Percentiles rank a stretch among this genome's conserved stretches.
Conservation (phyloP, 1,140 invertebrate genomes). For the Tetramorium simillimum region DNA sequence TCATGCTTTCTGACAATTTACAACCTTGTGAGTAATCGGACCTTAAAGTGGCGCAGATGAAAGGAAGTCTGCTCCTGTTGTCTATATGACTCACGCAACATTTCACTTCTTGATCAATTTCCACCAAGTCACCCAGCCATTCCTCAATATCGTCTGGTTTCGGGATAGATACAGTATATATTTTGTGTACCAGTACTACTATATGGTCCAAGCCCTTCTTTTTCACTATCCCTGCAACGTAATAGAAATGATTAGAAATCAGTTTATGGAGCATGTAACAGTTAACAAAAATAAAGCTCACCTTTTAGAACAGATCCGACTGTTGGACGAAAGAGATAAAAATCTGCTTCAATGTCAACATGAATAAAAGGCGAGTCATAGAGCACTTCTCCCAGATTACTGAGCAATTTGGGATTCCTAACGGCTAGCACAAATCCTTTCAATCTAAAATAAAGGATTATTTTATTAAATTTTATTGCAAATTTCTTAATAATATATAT, state of each 20-base stretch:
- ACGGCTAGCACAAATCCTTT: slow-evolving; percentile 88
- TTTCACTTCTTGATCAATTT: slow-evolving; percentile 86
- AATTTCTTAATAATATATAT: not conserved
- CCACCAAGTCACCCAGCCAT: slow-evolving; percentile 86
- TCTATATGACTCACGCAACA: slow-evolving; percentile 87
- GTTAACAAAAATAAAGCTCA: slow-evolving; percentile 72
- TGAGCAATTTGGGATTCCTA: slow-evolving; percentile 87
- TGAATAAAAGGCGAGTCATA: slow-evolving; percentile 87
- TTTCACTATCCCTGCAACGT: slow-evolving; percentile 62
- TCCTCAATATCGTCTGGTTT: slow-evolving; percentile 85
- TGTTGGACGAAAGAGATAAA: slow-evolving; percentile 88
- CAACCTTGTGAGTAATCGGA: slow-evolving; percentile 76
- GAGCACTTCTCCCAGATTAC: slow-evolving; percentile 85
- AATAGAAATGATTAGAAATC: not conserved
- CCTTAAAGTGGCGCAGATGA: slow-evolving; percentile 86
- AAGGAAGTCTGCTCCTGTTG: slow-evolving; percentile 86
- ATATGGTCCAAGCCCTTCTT: slow-evolving; percentile 88
- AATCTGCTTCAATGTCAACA: slow-evolving; percentile 88
- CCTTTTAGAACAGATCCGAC: slow-evolving; percentile 82
- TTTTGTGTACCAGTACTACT: slow-evolving; percentile 88
- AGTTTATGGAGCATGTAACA: not conserved
- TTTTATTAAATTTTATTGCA: not conserved
- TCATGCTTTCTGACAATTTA: slow-evolving; percentile 31
- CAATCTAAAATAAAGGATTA: slow-evolving; percentile 81
- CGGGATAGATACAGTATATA: slow-evolving; percentile 89